Conservation (phyloP, 2,113 vertebrate genomes). For the Pseudorectes ferrugineus region DNA sequence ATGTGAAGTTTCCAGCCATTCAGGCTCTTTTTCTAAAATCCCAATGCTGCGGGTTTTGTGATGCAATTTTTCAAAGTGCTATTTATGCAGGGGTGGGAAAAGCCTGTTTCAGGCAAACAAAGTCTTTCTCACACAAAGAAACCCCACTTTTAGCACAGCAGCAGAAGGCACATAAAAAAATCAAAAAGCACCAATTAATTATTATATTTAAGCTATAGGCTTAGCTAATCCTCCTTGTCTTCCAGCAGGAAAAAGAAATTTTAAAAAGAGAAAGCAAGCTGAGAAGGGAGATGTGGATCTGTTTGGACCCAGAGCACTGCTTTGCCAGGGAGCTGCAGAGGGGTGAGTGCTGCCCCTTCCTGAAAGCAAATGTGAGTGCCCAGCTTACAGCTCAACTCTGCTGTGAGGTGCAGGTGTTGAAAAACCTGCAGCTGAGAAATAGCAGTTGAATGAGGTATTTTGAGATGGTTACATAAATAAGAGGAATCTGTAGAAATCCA, state of each 20-base stretch:
- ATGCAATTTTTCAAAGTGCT: conserved; percentile 7
- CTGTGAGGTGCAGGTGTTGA: not conserved
- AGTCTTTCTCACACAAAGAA: not conserved
- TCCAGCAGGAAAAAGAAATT: not conserved
- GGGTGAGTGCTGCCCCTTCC: not conserved
- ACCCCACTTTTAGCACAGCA: not conserved
- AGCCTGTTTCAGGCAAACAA: conserved; percentile 4
- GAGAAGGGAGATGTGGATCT: not conserved
- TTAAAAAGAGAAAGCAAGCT: not conserved
- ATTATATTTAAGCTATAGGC: not conserved
- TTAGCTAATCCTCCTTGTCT: not conserved
- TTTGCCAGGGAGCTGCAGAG: not conserved
- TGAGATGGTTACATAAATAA: not conserved
- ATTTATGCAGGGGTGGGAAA: not conserved
- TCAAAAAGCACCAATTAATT: not conserved
- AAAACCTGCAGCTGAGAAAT: not conserved
- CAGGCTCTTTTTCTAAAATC: not conserved
- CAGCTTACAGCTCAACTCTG: not conserved
- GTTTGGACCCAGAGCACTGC: not conserved
- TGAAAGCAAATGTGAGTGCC: not conserved
- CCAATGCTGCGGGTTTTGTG: not conserved
- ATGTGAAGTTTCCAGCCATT: not conserved
- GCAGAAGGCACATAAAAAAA: not conserved
- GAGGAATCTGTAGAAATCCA: not conserved
- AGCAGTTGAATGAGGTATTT: not conserved